Conservation (phyloP, 2,888 invertebrate species). For the Thelaira solivaga region DNA sequence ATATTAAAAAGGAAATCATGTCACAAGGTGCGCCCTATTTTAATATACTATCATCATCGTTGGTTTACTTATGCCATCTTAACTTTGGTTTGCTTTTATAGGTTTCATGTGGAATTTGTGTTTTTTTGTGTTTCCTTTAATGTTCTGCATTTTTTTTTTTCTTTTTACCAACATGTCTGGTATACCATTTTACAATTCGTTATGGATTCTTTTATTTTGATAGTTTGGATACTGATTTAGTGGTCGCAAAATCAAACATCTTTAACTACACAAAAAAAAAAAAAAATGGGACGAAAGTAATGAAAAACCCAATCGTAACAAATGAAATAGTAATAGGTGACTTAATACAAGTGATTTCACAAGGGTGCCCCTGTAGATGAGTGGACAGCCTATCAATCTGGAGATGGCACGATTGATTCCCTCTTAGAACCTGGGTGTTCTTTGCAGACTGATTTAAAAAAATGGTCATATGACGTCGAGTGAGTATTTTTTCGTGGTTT, state of each 20-base stretch:
- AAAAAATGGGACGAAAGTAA: not conserved
- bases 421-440: too few relatives aligned
- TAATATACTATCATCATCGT: conserved; percentile 3
- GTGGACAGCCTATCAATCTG: too few relatives aligned
- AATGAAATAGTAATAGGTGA: too few relatives aligned
- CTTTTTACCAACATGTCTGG: not conserved
- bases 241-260: conserved; percentile 41
- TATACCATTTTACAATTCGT: conserved; percentile 39
- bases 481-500: too few relatives aligned
- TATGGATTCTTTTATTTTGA: conserved; percentile 41
- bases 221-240: conserved; percentile 29
- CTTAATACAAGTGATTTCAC: too few relatives aligned
- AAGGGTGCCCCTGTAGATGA: too few relatives aligned
- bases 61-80: conserved; percentile 6
- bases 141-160: conserved; percentile 6
- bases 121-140: conserved; percentile 12
- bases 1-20: conserved; percentile 27
- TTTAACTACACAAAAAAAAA: too few relatives aligned
- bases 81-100: conserved; percentile 29
- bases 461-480: too few relatives aligned
- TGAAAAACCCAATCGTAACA: conserved; percentile 4
- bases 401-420: too few relatives aligned
- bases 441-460: too few relatives aligned
- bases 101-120: not conserved
- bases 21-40: conserved; percentile 35